phyloP scores from a whole-genome alignment of 2,113 vertebrate genomes.

The Etia nguti region DNA sequence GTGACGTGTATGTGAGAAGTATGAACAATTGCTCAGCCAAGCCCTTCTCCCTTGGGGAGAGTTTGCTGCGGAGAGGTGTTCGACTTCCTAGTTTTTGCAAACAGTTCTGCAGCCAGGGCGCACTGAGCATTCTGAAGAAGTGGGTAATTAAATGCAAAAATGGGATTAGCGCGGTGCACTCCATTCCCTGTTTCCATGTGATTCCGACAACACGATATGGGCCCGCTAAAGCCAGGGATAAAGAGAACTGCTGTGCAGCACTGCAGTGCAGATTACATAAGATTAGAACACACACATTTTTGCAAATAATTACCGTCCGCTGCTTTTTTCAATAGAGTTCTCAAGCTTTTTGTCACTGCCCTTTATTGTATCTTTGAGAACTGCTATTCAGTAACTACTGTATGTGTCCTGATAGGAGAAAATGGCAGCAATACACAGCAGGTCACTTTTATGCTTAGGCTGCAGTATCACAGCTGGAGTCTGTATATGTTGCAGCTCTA shows the following conservation, averaged over 20 bases:
- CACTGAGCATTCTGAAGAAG: constrained; percentile 23
- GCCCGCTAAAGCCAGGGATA: constrained; percentile 29
- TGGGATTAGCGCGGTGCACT: constrained; percentile 31
- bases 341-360: not conserved
- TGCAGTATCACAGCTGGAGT: constrained; percentile 5
- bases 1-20: constrained; percentile 34
- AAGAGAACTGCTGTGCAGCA: constrained; percentile 4
- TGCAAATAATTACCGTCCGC: constrained; percentile 21
- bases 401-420: not conserved
- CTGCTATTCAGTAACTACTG: not conserved
- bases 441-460: constrained; percentile 23
- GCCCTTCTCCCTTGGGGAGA: constrained; percentile 39
- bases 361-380: not conserved
- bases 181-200: constrained; percentile 26
- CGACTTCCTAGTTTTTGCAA: constrained; percentile 21
- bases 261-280: constrained; percentile 37
- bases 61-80: constrained; percentile 20
- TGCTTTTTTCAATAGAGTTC: not conserved
- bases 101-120: constrained; percentile 8
- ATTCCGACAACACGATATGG: constrained; percentile 21
- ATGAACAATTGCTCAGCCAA: constrained; percentile 56
- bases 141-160: constrained; percentile 61
- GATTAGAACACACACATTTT: constrained; percentile 25
- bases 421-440: not conserved
- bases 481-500: not conserved